phyloP scores from a whole-genome alignment of 2,113 vertebrate species.

The Otocyon megalotis region DNA sequence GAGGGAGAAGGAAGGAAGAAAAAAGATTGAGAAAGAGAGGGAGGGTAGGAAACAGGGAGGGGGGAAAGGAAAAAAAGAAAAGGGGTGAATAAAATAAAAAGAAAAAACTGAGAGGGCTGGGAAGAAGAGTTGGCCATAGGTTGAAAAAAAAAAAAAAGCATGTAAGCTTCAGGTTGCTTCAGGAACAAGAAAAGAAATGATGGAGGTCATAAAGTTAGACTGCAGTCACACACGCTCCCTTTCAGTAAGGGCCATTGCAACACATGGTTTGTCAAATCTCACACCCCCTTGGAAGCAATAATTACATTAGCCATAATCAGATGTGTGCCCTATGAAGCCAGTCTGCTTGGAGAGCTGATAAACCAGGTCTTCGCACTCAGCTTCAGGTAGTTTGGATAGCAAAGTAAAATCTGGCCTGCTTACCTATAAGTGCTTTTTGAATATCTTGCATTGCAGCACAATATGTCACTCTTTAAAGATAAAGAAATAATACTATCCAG shows the following conservation, averaged over 20 bases:
- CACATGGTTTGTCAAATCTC: neutral
- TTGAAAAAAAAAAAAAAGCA: neutral
- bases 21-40: no score
- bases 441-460: neutral
- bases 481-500: slow-evolving; percentile 51
- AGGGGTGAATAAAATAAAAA: neutral
- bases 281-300: neutral
- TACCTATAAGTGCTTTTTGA: neutral
- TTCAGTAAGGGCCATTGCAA: slow-evolving; percentile 10
- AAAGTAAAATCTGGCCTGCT: neutral
- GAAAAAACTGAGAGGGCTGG: neutral
- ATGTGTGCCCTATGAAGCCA: neutral
- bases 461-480: slow-evolving; percentile 27
- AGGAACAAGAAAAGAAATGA: slow-evolving; percentile 13
- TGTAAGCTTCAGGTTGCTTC: neutral
- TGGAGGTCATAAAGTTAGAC: neutral
- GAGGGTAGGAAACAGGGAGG: rapidly evolving
- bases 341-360: neutral
- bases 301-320: slow-evolving; percentile 3
- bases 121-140: neutral
- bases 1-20: rapidly evolving
- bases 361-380: neutral
- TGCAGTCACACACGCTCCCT: neutral
- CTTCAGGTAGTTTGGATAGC: neutral
- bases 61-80: neutral